Evolutionary conservation across 1,140 invertebrate species (phyloP), one percentile per base, ranked within the genome.

Genomic region (Drosophila sucinea): DNA sequence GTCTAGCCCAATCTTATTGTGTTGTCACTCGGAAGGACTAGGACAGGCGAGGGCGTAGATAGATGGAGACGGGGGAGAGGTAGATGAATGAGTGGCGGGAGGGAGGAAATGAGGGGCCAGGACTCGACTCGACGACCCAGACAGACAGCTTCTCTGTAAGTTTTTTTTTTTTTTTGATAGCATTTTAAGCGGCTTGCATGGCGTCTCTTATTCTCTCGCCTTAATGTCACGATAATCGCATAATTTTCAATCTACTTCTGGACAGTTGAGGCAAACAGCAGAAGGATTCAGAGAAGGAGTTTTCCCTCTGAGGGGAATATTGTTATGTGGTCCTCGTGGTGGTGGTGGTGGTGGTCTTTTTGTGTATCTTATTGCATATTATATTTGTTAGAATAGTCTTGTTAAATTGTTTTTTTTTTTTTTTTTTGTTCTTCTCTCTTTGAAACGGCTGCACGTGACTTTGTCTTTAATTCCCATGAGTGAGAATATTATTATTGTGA

Each of bases 141-240:
- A 87, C 71, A 67, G 70, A 75, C 66, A 77, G 65, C 29, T 62
- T 73, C 68, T 79, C 82, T 74, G 67, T 66, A 70, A 47, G 55
- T 67, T 51, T 44, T 23, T 44, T 23, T 44, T 44, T 44, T 41
- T 47, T 83, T 81, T 79, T 82, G 83, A 85, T 85, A 87, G 81
- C 72, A 70, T 69, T 82, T 77, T 87, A 87, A 86, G 83, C 69
- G 67, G 79, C 83, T 79, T 82, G 72, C 70, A 64, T 79, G 74
- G 62, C 44, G 44, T 51, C 58, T 75, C 69, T 81, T 47, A 81
- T 76, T 81, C 56, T 78, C 64, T 82, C 76, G 76, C 79, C 70
- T 75, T 74, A 73, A 68, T 80, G 74, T 81, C 77, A 69, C 57
- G 85, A 84, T 89, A 89, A 89, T 89, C 85, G 67, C 73, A 89